Conservation (phyloP, 2,797 vertebrate genomes). For the Tokudaia muenninki region DNA sequence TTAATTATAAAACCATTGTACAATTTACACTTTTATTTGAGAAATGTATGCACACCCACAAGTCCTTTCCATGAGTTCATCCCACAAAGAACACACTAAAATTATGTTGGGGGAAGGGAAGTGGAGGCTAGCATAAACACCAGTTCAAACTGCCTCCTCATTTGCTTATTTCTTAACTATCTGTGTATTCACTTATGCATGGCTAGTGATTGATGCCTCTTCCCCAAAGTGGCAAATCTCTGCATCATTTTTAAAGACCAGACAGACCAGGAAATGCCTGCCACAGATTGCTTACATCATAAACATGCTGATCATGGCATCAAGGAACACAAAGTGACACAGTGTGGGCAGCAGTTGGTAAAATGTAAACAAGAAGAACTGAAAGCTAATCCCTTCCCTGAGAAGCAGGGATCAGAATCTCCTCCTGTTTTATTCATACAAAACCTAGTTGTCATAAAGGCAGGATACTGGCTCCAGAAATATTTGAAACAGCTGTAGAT, state of each 20-base stretch:
- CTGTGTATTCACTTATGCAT: constrained; percentile 13
- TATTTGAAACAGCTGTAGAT: constrained; percentile 37
- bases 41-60: constrained; percentile 79
- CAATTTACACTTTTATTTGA: constrained; percentile 82
- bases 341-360: constrained; percentile 60
- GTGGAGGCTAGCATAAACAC: neutral
- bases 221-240: neutral
- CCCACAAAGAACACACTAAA: constrained; percentile 65
- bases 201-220: constrained; percentile 12
- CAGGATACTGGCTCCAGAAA: constrained; percentile 71
- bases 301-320: neutral
- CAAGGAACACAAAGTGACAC: constrained; percentile 4
- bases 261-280: neutral
- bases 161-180: constrained; percentile 79
- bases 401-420: constrained; percentile 69
- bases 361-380: constrained; percentile 81
- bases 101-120: neutral
- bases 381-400: constrained; percentile 22
- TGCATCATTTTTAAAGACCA: constrained; percentile 60
- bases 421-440: constrained; percentile 68
- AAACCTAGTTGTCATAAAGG: constrained; percentile 59
- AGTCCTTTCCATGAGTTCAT: constrained; percentile 73
- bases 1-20: constrained; percentile 86
- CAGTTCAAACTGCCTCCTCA: constrained; percentile 56
- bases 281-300: neutral